Base-by-base conservation (phyloP, 2,888 invertebrate genomes). In the Cephus nigrinus region DNA sequence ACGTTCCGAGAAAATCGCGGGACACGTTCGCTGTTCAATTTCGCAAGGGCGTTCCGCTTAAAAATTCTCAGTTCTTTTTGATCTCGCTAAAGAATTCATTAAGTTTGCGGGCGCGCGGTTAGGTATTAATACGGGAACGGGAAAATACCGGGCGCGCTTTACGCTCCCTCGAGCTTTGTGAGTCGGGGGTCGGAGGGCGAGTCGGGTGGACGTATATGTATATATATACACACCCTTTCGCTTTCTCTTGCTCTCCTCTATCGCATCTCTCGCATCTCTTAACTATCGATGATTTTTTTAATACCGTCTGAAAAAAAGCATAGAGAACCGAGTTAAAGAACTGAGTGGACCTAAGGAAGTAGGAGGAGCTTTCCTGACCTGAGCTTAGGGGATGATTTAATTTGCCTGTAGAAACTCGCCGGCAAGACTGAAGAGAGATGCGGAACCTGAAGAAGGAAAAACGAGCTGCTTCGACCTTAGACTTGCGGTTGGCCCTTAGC, bases 21-120 rank as follows among this genome's bases (percentile, higher is more conserved):
- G 74, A 34, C 74, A 30, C 23, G 74, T 74, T 74, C 74, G 88
- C 87, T 85, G 87, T 89, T 88, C 88, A 88, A 86, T 88, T 88
- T 86, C 81, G 83, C 83, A 78, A 80, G 81, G 78, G 83, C 78
- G 78, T 69, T 12, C 30, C 69, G 32, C 73, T 82, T 79, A 83
- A 79, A 83, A 81, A 73, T 74, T 79, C 79, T 77, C 78, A 76
- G 86, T 88, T 89, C 89, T 88, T 90, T 91, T 91, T 90, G 90
- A 91, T 91, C 91, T 90, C 86, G 87, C 88, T 89, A 90, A 91
- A 90, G 91, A 91, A 91, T 91, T 91, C 91, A 91, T 91, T 91
- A 91, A 90, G 91, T 91, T 89, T 85, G 87, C 75, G 77, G 77
- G 89, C 88, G 90, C 74, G 88, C 86, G 88, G 89, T 88, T 90